Percentiles rank a stretch among this genome's conserved stretches.
phyloP scores from a whole-genome alignment of 2,113 vertebrate genomes.

The Muscicapa adusta region DNA sequence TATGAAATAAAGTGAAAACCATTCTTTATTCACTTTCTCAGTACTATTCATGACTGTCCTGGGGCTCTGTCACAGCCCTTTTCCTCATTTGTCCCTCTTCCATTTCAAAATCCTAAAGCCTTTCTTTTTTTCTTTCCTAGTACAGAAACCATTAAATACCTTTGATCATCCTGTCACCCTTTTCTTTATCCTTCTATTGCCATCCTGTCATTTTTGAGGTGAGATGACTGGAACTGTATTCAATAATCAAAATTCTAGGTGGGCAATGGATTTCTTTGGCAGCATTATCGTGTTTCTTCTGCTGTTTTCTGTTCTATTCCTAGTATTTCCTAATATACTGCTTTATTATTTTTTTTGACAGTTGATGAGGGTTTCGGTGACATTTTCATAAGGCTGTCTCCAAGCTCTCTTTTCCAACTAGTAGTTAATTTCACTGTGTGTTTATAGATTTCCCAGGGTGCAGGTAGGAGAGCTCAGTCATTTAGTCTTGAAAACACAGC shows the following conservation, averaged over 20 bases:
- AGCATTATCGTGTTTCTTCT: background rate
- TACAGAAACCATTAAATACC: background rate
- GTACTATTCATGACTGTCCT: background rate
- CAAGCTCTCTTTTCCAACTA: background rate
- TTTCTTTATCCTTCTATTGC: slow-evolving; percentile 13
- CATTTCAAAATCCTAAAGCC: background rate
- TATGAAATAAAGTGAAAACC: background rate
- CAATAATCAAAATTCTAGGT: background rate
- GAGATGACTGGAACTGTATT: background rate
- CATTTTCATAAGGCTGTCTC: slow-evolving; percentile 1
- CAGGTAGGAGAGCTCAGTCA: background rate
- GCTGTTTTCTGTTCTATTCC: background rate
- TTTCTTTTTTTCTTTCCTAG: background rate
- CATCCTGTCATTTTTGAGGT: background rate
- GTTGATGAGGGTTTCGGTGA: background rate
- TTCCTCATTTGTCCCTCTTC: background rate
- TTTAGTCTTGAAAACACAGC: background rate
- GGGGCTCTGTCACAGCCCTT: background rate
- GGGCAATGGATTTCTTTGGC: background rate
- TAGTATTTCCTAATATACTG: background rate
- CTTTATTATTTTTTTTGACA: background rate
- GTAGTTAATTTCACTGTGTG: background rate
- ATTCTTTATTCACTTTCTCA: background rate
- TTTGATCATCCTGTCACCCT: slow-evolving; percentile 3
- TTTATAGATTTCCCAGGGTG: slow-evolving; percentile 5